Evolutionary conservation across 30 jellyfish, hydroid and myxozoan species (phyloP).

Genomic region (Turritopsis rubra): DNA sequence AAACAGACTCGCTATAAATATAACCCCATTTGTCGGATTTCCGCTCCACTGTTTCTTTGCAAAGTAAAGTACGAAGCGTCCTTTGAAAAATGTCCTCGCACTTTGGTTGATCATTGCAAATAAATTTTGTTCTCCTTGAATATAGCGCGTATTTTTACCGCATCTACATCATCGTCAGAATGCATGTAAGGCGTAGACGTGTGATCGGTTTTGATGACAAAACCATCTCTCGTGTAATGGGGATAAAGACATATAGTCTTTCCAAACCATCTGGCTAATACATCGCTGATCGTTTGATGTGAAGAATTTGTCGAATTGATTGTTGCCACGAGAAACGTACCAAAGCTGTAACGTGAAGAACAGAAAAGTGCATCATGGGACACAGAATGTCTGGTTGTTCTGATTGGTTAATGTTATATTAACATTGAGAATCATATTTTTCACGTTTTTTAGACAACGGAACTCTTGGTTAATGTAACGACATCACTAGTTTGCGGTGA

Average conservation of each 20-base stretch:
- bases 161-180: constrained; percentile 2
- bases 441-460: too few relatives aligned
- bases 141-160: background rate
- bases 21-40: too few relatives aligned
- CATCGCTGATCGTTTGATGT: background rate
- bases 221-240: constrained; percentile 26
- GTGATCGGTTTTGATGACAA: background rate
- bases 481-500: too few relatives aligned
- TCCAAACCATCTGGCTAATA: background rate
- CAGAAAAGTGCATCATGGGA: too few relatives aligned
- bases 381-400: too few relatives aligned
- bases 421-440: background rate
- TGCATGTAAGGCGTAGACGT: background rate
- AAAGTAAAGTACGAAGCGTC: too few relatives aligned
- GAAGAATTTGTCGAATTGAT: background rate
- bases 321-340: background rate
- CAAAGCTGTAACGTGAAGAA: background rate
- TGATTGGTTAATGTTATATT: background rate
- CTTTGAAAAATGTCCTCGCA: too few relatives aligned
- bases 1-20: too few relatives aligned
- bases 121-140: background rate
- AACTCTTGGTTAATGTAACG: too few relatives aligned
- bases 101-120: background rate
- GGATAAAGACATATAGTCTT: constrained; percentile 8
- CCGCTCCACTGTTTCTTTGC: too few relatives aligned